These are phyloP conservation scores for Myripristis jacobus DNA, from an alignment of 2,797 vertebrate genomes.

Conservation along the genomic window DNA sequence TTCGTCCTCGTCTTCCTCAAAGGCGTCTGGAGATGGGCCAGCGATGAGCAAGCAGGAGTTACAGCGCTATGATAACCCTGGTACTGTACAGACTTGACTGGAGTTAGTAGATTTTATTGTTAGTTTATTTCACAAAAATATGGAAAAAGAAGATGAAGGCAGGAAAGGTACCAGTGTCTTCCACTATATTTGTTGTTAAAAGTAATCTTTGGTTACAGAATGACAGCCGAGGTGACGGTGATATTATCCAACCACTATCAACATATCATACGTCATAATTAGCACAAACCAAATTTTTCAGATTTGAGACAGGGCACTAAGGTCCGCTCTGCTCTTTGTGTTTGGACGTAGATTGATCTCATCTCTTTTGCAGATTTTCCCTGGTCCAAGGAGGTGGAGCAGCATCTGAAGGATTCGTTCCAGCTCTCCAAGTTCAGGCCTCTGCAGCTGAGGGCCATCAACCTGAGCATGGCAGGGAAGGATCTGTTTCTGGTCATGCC, in stretches of 20 bases:
- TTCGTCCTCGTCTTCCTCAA: constrained; percentile 33
- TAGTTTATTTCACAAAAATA: no score
- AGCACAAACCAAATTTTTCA: no score
- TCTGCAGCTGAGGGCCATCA: constrained; percentile 91
- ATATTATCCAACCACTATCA: no score
- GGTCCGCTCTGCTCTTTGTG: no score
- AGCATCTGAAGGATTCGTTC: constrained; percentile 84
- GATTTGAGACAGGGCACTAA: no score
- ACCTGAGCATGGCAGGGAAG: constrained; percentile 89
- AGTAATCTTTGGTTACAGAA: no score
- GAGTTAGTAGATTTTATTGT: no score
- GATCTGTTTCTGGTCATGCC: constrained; percentile 97
- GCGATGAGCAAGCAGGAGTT: constrained; percentile 75
- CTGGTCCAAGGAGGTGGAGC: constrained; percentile 88
- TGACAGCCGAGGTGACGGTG: no score
- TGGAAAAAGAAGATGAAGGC: no score
- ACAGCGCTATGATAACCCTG: constrained; percentile 86
- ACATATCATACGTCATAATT: no score
- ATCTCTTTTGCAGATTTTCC: constrained; percentile 85
- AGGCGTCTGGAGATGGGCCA: constrained; percentile 54
- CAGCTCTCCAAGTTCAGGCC: constrained; percentile 88
- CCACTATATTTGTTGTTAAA: no score
- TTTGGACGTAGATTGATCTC: neutral
- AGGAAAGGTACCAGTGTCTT: no score
- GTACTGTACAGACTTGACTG: constrained; percentile 67